These are phyloP conservation scores for Papilio protenor DNA, from an alignment of 2,888 invertebrate genomes.

Conservation along the genomic window DNA sequence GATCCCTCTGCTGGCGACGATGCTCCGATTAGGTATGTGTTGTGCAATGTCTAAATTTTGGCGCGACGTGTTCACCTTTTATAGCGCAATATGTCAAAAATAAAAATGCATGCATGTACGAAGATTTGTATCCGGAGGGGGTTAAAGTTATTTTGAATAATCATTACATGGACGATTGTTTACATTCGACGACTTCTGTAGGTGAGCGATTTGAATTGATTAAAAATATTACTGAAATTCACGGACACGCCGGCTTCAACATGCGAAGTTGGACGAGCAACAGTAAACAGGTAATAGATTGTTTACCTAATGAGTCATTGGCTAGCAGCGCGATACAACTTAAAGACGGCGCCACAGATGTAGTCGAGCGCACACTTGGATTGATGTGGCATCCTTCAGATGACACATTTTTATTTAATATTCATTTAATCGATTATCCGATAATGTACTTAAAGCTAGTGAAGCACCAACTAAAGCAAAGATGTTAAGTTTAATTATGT, in stretches of 20 bases:
- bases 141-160: too few species aligned
- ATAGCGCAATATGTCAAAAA: conserved; percentile 49
- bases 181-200: conserved; percentile 34
- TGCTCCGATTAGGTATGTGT: not conserved
- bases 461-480: conserved; percentile 44
- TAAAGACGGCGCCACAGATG: conserved; percentile 41
- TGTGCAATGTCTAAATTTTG: conserved; percentile 46
- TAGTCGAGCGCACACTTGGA: conserved; percentile 45
- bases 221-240: conserved; percentile 40
- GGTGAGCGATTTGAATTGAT: conserved; percentile 44
- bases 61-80: conserved; percentile 48
- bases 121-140: conserved; percentile 26
- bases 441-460: conserved; percentile 35
- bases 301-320: conserved; percentile 43
- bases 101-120: conserved; percentile 34
- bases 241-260: conserved; percentile 44
- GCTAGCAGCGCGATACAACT: conserved; percentile 42
- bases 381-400: conserved; percentile 45
- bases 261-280: conserved; percentile 46
- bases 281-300: conserved; percentile 38
- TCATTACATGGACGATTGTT: conserved; percentile 48
- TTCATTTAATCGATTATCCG: conserved; percentile 37
- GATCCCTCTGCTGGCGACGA: not conserved
- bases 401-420: conserved; percentile 45
- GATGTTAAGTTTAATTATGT: conserved; percentile 45